A percentile compares a stretch with the other conserved stretches of the same genome.
Conservation (phyloP, 1,140 invertebrate species). For the Ips typographus region DNA sequence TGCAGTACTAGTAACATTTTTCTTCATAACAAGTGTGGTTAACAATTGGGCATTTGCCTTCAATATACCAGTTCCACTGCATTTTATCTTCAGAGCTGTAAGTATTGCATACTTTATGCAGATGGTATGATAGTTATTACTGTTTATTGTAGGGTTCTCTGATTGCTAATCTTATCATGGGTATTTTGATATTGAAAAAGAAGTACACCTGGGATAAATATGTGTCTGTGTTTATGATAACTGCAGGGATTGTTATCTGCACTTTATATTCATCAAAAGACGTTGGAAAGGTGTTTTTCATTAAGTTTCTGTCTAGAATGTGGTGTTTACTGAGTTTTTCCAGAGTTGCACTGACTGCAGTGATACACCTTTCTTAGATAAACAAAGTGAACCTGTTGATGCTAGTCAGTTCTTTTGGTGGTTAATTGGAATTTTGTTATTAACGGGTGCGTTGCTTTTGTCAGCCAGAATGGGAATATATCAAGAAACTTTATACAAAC, state of each 20-base stretch:
- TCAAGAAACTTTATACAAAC: slow-evolving; percentile 86
- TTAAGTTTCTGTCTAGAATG: slow-evolving; percentile 27
- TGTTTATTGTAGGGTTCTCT: slow-evolving; percentile 76
- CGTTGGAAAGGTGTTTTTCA: slow-evolving; percentile 43
- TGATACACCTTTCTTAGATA: slow-evolving; percentile 47
- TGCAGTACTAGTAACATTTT: slow-evolving; percentile 81
- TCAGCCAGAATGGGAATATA: slow-evolving; percentile 96
- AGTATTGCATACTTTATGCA: slow-evolving; percentile 50
- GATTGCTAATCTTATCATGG: slow-evolving; percentile 96
- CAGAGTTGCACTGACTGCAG: slow-evolving; percentile 47
- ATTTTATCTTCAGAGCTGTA: slow-evolving; percentile 98
- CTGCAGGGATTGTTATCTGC: slow-evolving; percentile 86
- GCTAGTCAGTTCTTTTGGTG: slow-evolving; percentile 77
- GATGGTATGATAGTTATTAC: no score
- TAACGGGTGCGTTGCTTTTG: slow-evolving; percentile 87
- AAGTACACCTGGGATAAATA: slow-evolving; percentile 85
- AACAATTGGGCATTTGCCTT: slow-evolving; percentile 98
- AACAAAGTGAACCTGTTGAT: slow-evolving; percentile 48
- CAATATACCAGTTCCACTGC: slow-evolving; percentile 96
- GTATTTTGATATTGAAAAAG: slow-evolving; percentile 86
- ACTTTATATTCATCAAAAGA: slow-evolving; percentile 82
- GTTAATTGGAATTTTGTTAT: slow-evolving; percentile 78
- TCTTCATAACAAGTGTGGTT: slow-evolving; percentile 88
- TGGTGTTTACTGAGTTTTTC: slow-evolving; percentile 6
- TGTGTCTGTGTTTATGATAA: slow-evolving; percentile 90